Base-by-base conservation (phyloP, 2,113 vertebrate genomes). In the Octodon degus region DNA sequence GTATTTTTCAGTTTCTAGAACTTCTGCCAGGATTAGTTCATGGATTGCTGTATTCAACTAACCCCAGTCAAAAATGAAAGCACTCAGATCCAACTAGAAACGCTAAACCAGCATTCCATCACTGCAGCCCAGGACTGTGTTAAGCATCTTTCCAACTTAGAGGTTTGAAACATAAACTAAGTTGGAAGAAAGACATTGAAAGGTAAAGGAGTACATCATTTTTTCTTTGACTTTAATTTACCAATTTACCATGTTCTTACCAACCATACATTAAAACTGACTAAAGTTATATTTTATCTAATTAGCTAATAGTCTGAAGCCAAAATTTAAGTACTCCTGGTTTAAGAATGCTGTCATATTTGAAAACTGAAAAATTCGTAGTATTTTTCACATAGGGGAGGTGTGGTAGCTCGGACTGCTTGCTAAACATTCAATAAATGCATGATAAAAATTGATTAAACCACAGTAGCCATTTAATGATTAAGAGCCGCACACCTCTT, bases 151-250 rank as follows among this genome's bases (percentile, higher is more conserved):
- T 70, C n/a, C 62, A 63, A 62, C 16, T 77, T 83, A 95, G 58
- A 85, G 14, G 8, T 27, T 7, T 77, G 50, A 85, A 89, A 79
- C 89, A 81, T 22, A 65, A 81, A 32, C 50, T 63, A 91, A 91
- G 91, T 20, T 95, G 58, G n/a, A 60, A 95, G 53, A 92, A 88
- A 96, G 93, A 97, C 94, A 82, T 22, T 72, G 43, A 89, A 97
- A 95, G 43, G 63, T 16, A 96, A 97, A 97, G 93, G 91, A 98
- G 63, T 30, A 84, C 22, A 87, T 74, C 58, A 53, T 93, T 97
- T 93, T 97, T 74, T 95, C 92, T 97, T 92, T 96, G 89, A 96
- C 96, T 96, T 97, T 97, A 97, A 98, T 97, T 97, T 98, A 98
- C 50, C 50, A 50, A 9, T 50, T 50, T 50, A 9, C 50, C 50